Evolutionary conservation across 1,140 invertebrate species (phyloP), one percentile per base, ranked within the genome.

Genomic region (Brachionus calyciflorus): DNA sequence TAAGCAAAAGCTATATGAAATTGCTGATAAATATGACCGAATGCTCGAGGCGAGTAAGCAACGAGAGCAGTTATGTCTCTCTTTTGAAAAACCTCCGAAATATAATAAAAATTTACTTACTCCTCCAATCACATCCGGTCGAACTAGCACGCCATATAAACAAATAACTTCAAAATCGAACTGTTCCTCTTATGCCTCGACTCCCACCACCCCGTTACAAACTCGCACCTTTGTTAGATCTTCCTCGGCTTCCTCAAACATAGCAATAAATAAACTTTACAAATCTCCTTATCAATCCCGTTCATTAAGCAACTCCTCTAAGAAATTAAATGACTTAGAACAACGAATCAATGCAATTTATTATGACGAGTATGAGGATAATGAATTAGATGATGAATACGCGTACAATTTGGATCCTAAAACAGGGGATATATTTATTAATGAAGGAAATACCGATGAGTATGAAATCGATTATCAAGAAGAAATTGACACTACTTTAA

Each of bases 21-120:
- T 73, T 33, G 69, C 46, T 10, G 69, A 73, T n/a, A 49, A 41
- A 30, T 73, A 73, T 19, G 69, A 73, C 33, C 69, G 69, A 12
- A 49, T 73, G 51, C 46, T 73, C 17, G 69, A 49, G 30, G 17
- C 44, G 21, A 40, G 14, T 33, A 46, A 46, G 14, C 69, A 73
- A 37, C 69, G 69, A 10, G 69, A 73, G 10, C 69, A 73, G 17
- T 37, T 73, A 9, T 28, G 26, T 28, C 26, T 73, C 14, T 51
- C 46, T 49, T 14, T 73, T 28, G 69, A 73, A 17, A 55, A 44
- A 17, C 41, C 60, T 17, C 37, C 60, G 4, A 24, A 28, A 0
- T 65, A 26, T 28, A 21, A 19, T 21, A 65, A 65, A 41, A 65
- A 46, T 46, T 65, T 65, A 28, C 21, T 12, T 17, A 30, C 9